Conservation (phyloP, 1,140 invertebrate species). For the Chironomus striatipennis region DNA sequence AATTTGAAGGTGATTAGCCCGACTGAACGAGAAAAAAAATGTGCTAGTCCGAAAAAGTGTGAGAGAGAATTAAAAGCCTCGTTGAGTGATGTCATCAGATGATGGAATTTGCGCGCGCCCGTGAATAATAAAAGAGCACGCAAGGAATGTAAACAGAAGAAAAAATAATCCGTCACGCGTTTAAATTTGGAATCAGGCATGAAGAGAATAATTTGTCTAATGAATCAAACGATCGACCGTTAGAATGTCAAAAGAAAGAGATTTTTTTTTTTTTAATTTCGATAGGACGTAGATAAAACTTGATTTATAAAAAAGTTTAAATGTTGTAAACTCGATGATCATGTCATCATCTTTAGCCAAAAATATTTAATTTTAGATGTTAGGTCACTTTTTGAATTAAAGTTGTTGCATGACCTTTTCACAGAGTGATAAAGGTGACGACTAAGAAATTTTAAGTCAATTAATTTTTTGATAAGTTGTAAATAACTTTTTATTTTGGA, state of each 20-base stretch:
- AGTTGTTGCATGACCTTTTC: not conserved
- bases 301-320: not conserved
- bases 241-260: not conserved
- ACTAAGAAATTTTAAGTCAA: not conserved
- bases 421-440: no score
- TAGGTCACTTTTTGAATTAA: no score
- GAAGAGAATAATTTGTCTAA: not conserved
- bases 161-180: not conserved
- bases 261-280: no score
- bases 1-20: conserved; percentile 7
- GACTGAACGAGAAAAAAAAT: not conserved
- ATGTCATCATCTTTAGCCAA: not conserved
- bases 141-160: conserved; percentile 5
- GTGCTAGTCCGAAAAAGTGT: not conserved
- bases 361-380: not conserved
- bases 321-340: not conserved
- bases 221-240: not conserved
- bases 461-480: not conserved
- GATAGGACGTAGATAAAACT: not conserved
- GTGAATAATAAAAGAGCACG: not conserved
- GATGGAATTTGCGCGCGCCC: not conserved
- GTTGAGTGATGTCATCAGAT: not conserved
- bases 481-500: no score
- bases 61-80: not conserved
- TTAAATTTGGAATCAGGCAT: not conserved